These are phyloP conservation scores for Antitype chi DNA, from an alignment of 2,888 invertebrate species.

Conservation along the genomic window DNA sequence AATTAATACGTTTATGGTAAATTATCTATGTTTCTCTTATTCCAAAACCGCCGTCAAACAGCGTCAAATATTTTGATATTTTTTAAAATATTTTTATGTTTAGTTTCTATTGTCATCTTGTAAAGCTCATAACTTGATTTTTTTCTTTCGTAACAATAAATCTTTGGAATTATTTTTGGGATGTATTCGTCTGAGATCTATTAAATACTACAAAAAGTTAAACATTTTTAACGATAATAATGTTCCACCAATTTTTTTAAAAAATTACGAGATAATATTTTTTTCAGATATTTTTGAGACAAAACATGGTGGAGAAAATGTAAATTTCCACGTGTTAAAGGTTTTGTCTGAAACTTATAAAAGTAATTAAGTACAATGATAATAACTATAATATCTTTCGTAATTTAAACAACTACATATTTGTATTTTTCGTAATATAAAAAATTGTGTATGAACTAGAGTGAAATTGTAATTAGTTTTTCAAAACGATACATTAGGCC, in stretches of 20 bases:
- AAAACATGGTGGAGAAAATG: slow-evolving; percentile 11
- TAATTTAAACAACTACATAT: slow-evolving; percentile 19
- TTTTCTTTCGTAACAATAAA: slow-evolving; percentile 62
- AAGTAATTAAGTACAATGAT: slow-evolving; percentile 55
- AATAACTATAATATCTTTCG: slow-evolving; percentile 1
- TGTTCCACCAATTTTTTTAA: slow-evolving; percentile 19
- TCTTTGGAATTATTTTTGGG: slow-evolving; percentile 83
- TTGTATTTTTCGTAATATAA: slow-evolving; percentile 27
- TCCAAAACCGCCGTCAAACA: slow-evolving; percentile 75
- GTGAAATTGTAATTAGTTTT: slow-evolving; percentile 50
- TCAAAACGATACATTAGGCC: slow-evolving; percentile 54
- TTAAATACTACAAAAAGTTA: slow-evolving; percentile 56
- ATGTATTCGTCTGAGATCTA: slow-evolving; percentile 81
- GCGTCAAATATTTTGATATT: slow-evolving; percentile 73
- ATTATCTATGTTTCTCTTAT: slow-evolving; percentile 58
- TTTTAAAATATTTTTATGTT: slow-evolving; percentile 60
- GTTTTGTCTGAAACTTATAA: slow-evolving; percentile 23
- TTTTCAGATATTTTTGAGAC: slow-evolving; percentile 8
- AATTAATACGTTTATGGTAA: slow-evolving; percentile 55
- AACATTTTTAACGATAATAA: slow-evolving; percentile 45
- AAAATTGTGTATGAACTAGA: slow-evolving; percentile 62
- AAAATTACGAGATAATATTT: background rate
- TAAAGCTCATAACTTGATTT: slow-evolving; percentile 79
- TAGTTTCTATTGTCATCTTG: slow-evolving; percentile 83
- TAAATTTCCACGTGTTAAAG: slow-evolving; percentile 22